These are phyloP conservation scores for Melanotaenia nigrans DNA, from an alignment of 2,797 vertebrate genomes.

Conservation along the genomic window DNA sequence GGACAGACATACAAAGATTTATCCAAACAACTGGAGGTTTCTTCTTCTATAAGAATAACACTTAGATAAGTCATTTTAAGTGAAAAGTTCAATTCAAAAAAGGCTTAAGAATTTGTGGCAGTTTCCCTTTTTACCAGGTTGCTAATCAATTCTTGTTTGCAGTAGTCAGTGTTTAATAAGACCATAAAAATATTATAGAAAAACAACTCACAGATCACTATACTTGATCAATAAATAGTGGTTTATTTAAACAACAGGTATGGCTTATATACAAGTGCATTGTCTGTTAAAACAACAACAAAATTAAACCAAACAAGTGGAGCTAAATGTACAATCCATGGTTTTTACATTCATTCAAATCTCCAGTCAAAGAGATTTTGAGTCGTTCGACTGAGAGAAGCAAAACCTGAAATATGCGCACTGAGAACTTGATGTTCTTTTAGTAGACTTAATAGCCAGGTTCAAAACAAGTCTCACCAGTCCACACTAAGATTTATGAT, in stretches of 20 bases:
- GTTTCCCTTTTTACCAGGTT: neutral
- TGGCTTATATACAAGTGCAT: slow-evolving; percentile 86
- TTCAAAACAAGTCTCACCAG: slow-evolving; percentile 45
- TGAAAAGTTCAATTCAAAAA: neutral
- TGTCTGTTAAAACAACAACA: slow-evolving; percentile 77
- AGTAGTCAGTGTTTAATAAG: neutral
- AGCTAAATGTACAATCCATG: slow-evolving; percentile 77
- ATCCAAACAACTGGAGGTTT: neutral
- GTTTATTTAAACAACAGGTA: slow-evolving; percentile 85
- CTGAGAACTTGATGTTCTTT: slow-evolving; percentile 40
- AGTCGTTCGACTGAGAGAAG: slow-evolving; percentile 61
- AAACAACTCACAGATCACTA: slow-evolving; percentile 31
- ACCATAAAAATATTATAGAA: neutral
- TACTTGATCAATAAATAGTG: slow-evolving; percentile 83
- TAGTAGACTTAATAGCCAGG: slow-evolving; percentile 25
- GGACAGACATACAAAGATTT: neutral
- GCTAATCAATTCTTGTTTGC: neutral
- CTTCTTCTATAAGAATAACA: neutral
- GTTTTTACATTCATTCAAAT: slow-evolving; percentile 81
- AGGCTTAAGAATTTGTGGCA: neutral
- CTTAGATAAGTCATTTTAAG: neutral
- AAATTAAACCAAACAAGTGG: slow-evolving; percentile 67
- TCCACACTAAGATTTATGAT: slow-evolving; percentile 30
- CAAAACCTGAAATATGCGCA: slow-evolving; percentile 72
- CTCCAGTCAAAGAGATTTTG: slow-evolving; percentile 59